Conservation (phyloP, 92 coral and sea anemone genomes). For the Parazoanthus darwini region DNA sequence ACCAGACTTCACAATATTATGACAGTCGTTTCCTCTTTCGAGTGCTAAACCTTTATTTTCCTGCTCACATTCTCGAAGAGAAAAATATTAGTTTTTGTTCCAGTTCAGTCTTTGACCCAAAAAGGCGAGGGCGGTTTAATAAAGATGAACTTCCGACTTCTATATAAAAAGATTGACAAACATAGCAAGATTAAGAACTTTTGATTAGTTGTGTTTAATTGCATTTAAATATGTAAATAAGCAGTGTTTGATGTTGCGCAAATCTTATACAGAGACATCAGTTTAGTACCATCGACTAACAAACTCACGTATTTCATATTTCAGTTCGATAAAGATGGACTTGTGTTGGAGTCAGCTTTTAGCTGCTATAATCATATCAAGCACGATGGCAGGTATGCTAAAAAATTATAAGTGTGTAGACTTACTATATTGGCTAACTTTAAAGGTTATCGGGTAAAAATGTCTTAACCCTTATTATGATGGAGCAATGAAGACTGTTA, state of each 20-base stretch:
- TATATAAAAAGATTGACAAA: background rate
- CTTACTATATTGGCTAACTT: background rate
- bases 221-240: no score
- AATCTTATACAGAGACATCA: background rate
- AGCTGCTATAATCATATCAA: background rate
- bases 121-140: no score
- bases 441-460: no score
- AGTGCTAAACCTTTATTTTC: no score
- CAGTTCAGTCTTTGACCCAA: background rate
- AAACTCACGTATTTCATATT: background rate
- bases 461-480: no score
- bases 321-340: background rate
- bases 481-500: no score
- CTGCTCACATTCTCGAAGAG: no score
- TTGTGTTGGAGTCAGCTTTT: conserved; percentile 5
- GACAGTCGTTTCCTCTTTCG: no score
- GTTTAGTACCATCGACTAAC: background rate
- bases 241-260: background rate
- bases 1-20: no score
- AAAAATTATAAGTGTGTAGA: no score
- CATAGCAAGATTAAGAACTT: background rate
- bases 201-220: background rate
- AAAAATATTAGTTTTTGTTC: no score
- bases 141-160: no score
- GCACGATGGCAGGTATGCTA: background rate